Conservation (phyloP, 2,113 vertebrate genomes). For the Platysternon megacephalum region DNA sequence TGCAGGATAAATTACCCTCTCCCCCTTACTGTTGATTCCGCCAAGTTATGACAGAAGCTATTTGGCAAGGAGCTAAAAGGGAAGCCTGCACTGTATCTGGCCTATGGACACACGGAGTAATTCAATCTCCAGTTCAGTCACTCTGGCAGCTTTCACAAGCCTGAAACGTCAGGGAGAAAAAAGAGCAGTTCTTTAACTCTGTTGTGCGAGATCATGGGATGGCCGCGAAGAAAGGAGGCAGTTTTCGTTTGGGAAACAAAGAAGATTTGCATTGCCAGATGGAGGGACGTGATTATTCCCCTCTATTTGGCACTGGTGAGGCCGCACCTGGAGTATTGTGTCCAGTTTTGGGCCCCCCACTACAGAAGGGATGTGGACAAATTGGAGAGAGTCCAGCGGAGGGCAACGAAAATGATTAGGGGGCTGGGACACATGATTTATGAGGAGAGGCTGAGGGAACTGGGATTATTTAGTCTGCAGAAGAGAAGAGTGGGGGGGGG, state of each 20-base stretch:
- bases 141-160: constrained; percentile 23
- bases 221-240: neutral
- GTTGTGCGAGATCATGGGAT: neutral
- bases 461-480: too few relatives aligned
- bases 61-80: constrained; percentile 12
- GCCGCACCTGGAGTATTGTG: too few relatives aligned
- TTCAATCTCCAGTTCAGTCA: constrained; percentile 9
- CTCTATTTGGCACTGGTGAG: too few relatives aligned
- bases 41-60: constrained; percentile 14
- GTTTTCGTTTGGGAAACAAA: neutral
- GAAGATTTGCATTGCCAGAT: neutral
- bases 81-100: constrained; percentile 1
- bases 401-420: too few relatives aligned
- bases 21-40: constrained; percentile 32
- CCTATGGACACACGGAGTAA: constrained; percentile 36
- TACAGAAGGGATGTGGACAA: too few relatives aligned
- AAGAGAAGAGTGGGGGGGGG: too few relatives aligned
- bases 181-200: constrained; percentile 17
- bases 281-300: too few relatives aligned
- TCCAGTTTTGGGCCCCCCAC: too few relatives aligned
- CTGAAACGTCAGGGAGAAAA: constrained; percentile 28
- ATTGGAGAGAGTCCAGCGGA: too few relatives aligned
- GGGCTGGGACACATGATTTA: too few relatives aligned
- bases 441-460: too few relatives aligned
- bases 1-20: constrained; percentile 36